A percentile compares a stretch with the other conserved stretches of the same genome.
Evolutionary conservation across 2,797 vertebrate genomes (phyloP).

Genomic region (Diplodus sargus): DNA sequence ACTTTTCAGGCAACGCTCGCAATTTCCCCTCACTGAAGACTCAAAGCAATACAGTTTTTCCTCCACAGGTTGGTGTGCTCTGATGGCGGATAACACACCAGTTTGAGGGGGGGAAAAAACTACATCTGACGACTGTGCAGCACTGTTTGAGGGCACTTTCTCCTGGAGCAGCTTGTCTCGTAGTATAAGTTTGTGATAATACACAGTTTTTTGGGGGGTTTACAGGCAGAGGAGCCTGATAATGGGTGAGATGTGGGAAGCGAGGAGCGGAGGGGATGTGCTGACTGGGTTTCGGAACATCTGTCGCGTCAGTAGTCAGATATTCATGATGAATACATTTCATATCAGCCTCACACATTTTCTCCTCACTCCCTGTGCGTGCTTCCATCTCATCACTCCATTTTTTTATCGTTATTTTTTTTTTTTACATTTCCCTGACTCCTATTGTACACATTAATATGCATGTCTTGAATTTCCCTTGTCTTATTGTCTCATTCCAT

Average conservation of each 20-base stretch:
- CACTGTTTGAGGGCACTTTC: conserved; percentile 35
- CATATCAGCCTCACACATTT: conserved; percentile 12
- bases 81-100: conserved; percentile 28
- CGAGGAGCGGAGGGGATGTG: conserved; percentile 5
- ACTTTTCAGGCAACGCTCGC: conserved; percentile 50
- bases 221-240: conserved; percentile 24
- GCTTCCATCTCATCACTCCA: neutral
- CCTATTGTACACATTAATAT: conserved; percentile 11
- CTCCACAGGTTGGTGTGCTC: conserved; percentile 41
- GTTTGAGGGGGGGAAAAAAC: neutral
- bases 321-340: conserved; percentile 47
- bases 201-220: conserved; percentile 18
- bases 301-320: conserved; percentile 35
- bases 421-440: conserved; percentile 4
- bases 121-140: conserved; percentile 1
- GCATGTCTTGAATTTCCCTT: conserved; percentile 9
- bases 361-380: neutral
- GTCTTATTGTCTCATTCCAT: neutral
- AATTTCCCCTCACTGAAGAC: conserved; percentile 33
- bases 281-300: conserved; percentile 48
- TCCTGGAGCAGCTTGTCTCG: conserved; percentile 23
- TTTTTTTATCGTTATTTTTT: neutral
- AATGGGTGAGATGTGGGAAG: conserved; percentile 34
- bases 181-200: conserved; percentile 24
- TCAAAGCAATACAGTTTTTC: conserved; percentile 49